Evolutionary conservation across 2,888 invertebrate species (phyloP), one percentile per base, ranked within the genome.

Genomic region (Axea sp.): DNA sequence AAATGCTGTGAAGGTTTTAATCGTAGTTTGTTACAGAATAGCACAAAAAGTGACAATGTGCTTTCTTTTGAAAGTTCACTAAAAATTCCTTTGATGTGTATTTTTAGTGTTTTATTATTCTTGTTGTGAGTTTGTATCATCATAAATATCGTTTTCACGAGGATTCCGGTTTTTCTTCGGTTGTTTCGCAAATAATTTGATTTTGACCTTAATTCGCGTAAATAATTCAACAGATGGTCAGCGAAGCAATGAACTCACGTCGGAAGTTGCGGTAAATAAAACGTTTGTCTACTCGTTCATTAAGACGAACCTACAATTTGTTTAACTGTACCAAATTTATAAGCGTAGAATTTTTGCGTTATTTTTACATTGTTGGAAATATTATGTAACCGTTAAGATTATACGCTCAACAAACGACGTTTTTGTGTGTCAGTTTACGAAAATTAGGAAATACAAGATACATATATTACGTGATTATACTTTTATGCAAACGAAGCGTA

Each of bases 221-320:
- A 57, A 67, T 64, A 53, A 64, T 57, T 57, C 55, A 55, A 57
- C 55, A 47, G 55, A 47, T 47, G 47, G 45, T 37, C 45, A 65
- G 33, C 41, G 59, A 17, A 68, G 47, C 59, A 39, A 41, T 43
- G 41, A 67, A 55, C 47, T 47, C 43, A 41, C 12, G 59, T 68
- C 67, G 67, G 68, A 68, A 55, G 57, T 57, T 28, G 37, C 28
- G 37, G 67, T 31, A 65, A 55, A 57, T 39, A 57, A 47, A 67
- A 31, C 39, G 55, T 67, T 67, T 47, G 53, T 57, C 47, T 47
- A 55, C 67, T 28, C 39, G 19, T 35, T 67, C 24, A 47, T 67
- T 55, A 57, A 53, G 55, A 55, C 30, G 31, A 65, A 39, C 39
- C 37, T 37, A n/a, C 47, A 55, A 47, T 67, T 67, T 67, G 31